These are phyloP conservation scores for Salmo trutta DNA, from an alignment of 2,797 vertebrate genomes.

Conservation along the genomic window DNA sequence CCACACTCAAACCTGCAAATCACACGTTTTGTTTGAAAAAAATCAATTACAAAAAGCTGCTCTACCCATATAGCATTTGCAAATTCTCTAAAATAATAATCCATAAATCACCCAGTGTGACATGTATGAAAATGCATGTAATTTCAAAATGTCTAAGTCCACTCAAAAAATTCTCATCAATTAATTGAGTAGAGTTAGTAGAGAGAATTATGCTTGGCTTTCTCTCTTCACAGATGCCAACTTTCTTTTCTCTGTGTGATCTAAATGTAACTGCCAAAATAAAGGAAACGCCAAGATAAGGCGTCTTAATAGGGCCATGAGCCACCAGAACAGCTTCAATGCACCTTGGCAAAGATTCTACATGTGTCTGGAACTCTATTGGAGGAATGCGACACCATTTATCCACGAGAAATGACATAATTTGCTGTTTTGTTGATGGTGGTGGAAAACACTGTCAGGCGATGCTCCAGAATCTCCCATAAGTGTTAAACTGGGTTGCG, in stretches of 20 bases:
- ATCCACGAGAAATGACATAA: no score
- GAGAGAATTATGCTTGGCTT: background rate
- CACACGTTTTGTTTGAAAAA: background rate
- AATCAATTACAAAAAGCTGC: background rate
- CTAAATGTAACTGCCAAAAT: no score
- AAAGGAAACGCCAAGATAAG: no score
- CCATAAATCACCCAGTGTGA: background rate
- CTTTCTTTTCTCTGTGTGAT: background rate
- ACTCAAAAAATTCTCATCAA: background rate
- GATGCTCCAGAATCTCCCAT: no score
- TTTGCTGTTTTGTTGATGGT: no score
- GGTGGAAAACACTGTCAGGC: no score
- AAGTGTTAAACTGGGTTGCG: no score
- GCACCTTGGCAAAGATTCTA: no score
- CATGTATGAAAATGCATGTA: background rate
- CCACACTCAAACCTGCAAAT: background rate
- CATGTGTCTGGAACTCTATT: no score
- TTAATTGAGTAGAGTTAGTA: background rate
- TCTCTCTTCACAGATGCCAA: background rate
- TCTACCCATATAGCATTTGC: background rate
- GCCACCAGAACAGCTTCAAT: no score
- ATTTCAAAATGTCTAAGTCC: background rate
- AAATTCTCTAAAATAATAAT: background rate
- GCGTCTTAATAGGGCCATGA: no score
- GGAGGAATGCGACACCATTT: no score